Conservation (phyloP, 2,113 vertebrate species). For the Erpornis zantholeuca region DNA sequence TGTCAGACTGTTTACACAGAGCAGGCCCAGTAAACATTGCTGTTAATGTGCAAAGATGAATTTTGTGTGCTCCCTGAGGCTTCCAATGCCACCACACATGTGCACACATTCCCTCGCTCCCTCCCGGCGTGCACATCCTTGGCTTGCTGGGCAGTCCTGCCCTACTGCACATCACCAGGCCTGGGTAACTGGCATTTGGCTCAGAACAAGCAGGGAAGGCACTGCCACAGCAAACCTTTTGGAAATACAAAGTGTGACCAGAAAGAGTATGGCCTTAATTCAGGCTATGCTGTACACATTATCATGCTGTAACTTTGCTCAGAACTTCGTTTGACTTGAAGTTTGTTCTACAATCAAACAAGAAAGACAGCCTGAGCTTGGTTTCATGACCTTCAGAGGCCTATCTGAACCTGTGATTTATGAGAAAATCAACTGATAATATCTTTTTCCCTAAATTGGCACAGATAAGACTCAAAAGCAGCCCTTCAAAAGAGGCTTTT, state of each 20-base stretch:
- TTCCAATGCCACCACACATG: not conserved
- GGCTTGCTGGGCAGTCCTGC: not conserved
- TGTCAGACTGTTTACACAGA: conserved; percentile 33
- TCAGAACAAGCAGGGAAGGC: not conserved
- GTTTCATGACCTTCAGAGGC: not conserved
- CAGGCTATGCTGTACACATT: not conserved
- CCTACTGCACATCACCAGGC: accelerated
- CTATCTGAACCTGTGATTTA: not conserved
- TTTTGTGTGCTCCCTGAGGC: not conserved
- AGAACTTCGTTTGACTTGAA: not conserved
- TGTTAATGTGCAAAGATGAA: conserved; percentile 6
- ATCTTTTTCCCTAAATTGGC: not conserved
- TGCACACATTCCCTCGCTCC: not conserved
- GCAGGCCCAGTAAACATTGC: not conserved
- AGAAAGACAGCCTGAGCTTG: not conserved
- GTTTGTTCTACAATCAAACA: not conserved
- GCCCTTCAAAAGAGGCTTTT: not conserved
- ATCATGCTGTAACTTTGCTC: not conserved
- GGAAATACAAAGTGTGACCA: not conserved
- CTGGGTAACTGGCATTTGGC: not conserved
- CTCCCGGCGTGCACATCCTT: not conserved
- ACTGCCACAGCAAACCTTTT: not conserved
- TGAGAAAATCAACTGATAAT: not conserved
- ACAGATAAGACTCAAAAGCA: not conserved
- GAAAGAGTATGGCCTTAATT: not conserved